A percentile compares a stretch with the other conserved stretches of the same genome.
These are phyloP conservation scores for Rhabditoides inermis DNA, from an alignment of 2,888 invertebrate species.

Conservation along the genomic window DNA sequence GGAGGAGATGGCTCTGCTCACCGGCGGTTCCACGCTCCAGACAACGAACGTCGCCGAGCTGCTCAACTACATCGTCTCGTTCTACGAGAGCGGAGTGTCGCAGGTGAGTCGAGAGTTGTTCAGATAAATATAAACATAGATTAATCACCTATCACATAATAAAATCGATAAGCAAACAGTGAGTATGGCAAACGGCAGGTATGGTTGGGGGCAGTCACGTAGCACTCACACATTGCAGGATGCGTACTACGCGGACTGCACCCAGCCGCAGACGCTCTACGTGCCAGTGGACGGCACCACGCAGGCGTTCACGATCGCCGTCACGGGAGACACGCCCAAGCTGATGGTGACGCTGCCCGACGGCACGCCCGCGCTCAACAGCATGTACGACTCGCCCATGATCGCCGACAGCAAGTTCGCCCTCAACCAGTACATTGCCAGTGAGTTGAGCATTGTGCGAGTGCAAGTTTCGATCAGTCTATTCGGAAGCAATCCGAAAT, in stretches of 20 bases:
- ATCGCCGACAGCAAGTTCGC: background rate
- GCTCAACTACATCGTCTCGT: constrained; percentile 29
- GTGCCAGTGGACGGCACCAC: constrained; percentile 40
- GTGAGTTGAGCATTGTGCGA: no score
- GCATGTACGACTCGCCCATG: constrained; percentile 11
- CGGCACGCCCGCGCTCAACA: constrained; percentile 14
- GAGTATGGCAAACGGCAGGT: constrained; percentile 4
- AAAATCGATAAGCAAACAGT: no score
- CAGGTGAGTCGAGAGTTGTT: constrained; percentile 4
- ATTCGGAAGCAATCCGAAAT: no score
- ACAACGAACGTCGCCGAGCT: background rate
- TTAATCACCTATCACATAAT: no score
- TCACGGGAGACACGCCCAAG: constrained; percentile 7
- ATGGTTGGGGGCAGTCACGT: no score
- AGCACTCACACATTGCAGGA: no score
- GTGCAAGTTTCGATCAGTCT: no score
- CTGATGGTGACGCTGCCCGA: constrained; percentile 23
- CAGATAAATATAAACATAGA: no score
- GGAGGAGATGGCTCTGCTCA: no score
- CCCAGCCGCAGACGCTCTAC: constrained; percentile 11
- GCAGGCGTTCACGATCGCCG: constrained; percentile 28
- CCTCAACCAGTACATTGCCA: constrained; percentile 25
- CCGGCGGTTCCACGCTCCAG: no score
- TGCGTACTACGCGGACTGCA: constrained; percentile 24
- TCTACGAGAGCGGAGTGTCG: constrained; percentile 30